Conservation (phyloP, 2,113 vertebrate species). For the Spilogale gracilis region DNA sequence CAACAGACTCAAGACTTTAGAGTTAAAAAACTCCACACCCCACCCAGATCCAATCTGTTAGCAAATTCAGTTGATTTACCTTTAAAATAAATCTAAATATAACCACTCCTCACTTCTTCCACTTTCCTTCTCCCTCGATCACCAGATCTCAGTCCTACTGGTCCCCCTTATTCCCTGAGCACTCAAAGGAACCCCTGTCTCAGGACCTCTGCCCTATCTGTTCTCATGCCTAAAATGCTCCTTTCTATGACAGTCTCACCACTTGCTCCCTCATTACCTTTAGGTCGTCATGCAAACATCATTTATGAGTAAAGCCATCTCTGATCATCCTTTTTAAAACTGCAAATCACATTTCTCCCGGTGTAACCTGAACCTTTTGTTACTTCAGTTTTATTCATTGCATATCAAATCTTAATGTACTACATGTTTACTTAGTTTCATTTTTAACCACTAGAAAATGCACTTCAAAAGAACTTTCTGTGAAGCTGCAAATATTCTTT, state of each 20-base stretch:
- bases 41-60: background rate
- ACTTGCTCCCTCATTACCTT: background rate
- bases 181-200: background rate
- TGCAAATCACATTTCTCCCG: background rate
- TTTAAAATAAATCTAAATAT: background rate
- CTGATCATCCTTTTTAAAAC: background rate
- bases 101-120: background rate
- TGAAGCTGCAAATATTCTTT: background rate
- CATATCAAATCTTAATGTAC: background rate
- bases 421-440: background rate
- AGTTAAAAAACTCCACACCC: background rate
- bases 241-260: background rate
- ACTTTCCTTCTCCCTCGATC: background rate
- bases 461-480: background rate
- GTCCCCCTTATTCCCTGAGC: background rate
- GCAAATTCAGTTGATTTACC: background rate
- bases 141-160: background rate
- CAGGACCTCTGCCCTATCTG: background rate
- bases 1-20: background rate
- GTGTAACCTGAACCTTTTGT: background rate
- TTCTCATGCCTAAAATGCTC: background rate
- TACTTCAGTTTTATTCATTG: background rate
- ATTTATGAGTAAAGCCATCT: background rate
- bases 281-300: background rate
- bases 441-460: background rate